phyloP scores from a whole-genome alignment of 1,140 invertebrate genomes.

The Akabosia matsudoensis region DNA sequence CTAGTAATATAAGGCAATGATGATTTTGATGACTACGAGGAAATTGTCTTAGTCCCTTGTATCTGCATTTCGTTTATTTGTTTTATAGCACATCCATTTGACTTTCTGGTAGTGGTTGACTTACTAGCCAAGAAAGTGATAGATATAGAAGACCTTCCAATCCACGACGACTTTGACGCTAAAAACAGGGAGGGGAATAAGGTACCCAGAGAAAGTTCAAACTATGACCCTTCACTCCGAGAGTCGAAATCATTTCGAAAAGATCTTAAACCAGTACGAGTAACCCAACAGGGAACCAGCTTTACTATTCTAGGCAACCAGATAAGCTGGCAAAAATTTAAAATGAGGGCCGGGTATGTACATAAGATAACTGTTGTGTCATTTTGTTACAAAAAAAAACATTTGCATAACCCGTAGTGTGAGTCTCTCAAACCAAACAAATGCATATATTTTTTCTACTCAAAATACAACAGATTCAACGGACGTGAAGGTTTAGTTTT shows the following conservation, averaged over 20 bases:
- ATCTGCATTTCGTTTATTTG: neutral
- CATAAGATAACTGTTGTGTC: too few species aligned
- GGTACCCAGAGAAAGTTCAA: neutral
- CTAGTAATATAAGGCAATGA: neutral
- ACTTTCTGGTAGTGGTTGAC: slow-evolving; percentile 5
- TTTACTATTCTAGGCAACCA: neutral
- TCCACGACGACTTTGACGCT: slow-evolving; percentile 5
- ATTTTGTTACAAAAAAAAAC: neutral
- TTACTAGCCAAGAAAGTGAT: neutral
- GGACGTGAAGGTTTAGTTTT: slow-evolving; percentile 17
- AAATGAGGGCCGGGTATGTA: slow-evolving; percentile 12
- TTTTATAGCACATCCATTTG: slow-evolving; percentile 6
- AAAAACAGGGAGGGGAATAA: neutral
- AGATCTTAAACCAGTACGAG: neutral
- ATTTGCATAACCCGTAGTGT: neutral
- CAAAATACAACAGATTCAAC: neutral
- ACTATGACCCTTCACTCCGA: neutral
- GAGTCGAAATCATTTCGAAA: neutral
- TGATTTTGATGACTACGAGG: neutral
- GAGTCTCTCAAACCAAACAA: neutral
- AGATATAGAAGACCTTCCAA: slow-evolving; percentile 14
- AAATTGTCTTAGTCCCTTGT: neutral
- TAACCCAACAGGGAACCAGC: neutral
- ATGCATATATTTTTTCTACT: neutral
- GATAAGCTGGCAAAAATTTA: slow-evolving; percentile 21